Evolutionary conservation across 2,113 vertebrate genomes (phyloP).

Genomic region (Daboia siamensis): DNA sequence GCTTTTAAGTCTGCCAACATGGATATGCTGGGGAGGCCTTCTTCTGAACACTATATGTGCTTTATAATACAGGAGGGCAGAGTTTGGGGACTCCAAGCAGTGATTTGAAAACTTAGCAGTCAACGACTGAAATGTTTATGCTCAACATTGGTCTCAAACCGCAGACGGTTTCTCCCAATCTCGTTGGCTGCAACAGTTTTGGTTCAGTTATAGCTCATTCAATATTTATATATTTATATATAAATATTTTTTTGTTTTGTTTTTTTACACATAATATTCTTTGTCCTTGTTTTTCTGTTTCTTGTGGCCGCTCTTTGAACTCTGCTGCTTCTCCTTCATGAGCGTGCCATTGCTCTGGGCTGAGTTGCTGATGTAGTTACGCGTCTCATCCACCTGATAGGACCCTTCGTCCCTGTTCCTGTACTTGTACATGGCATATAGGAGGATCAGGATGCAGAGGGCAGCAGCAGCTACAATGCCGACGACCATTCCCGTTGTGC

Average conservation of each 20-base stretch:
- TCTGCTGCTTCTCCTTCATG: conserved; percentile 95
- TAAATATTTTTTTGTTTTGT: conserved; percentile 56
- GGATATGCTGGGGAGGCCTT: conserved; percentile 59
- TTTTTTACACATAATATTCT: conserved; percentile 95
- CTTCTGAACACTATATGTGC: conserved; percentile 81
- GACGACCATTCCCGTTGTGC: conserved; percentile 99
- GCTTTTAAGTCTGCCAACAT: conserved; percentile 73
- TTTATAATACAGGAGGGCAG: conserved; percentile 92
- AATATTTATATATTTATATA: conserved; percentile 67
- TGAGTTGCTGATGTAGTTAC: conserved; percentile 99
- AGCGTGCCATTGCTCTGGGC: conserved; percentile 97
- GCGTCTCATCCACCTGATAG: conserved; percentile 99
- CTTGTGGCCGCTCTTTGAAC: conserved; percentile 92
- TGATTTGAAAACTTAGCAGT: conserved; percentile 64
- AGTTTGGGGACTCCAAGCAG: conserved; percentile 80
- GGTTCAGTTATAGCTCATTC: conserved; percentile 61
- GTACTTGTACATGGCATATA: conserved; percentile 99
- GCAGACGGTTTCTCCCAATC: conserved; percentile 76
- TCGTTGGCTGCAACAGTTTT: conserved; percentile 70
- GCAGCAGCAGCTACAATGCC: conserved; percentile 99
- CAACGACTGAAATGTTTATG: conserved; percentile 66
- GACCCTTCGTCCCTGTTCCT: conserved; percentile 99
- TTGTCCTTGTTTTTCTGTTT: conserved; percentile 99
- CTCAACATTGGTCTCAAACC: conserved; percentile 72
- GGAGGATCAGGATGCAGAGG: conserved; percentile 99